phyloP scores from a whole-genome alignment of 2,888 invertebrate genomes.

The Tetramorium bicarinatum region DNA sequence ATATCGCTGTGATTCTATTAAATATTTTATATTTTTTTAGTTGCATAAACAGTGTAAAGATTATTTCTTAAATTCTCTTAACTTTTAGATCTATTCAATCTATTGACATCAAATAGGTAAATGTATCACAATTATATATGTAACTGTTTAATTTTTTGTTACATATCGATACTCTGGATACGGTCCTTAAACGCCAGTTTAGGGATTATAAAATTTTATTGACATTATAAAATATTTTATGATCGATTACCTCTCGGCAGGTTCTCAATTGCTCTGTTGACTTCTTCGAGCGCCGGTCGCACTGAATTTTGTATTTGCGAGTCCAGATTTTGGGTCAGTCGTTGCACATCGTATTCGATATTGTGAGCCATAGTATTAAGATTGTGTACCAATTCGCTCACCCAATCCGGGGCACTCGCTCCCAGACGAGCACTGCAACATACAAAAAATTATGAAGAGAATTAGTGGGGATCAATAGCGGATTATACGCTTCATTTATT shows the following conservation, averaged over 20 bases:
- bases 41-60: neutral
- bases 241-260: conserved; percentile 30
- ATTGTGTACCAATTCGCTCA: conserved; percentile 50
- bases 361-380: conserved; percentile 62
- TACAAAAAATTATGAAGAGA: neutral
- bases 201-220: too few species aligned
- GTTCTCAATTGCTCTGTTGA: neutral
- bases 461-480: neutral
- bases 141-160: neutral
- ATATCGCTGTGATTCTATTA: neutral
- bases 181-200: neutral
- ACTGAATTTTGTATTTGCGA: conserved; percentile 49
- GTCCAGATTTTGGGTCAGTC: conserved; percentile 45
- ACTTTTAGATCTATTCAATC: neutral
- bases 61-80: neutral
- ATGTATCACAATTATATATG: neutral
- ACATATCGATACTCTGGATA: neutral
- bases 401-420: conserved; percentile 51
- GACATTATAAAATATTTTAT: neutral
- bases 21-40: neutral
- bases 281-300: neutral
- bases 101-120: neutral
- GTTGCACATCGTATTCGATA: conserved; percentile 67
- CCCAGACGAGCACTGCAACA: conserved; percentile 12
- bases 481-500: neutral